Evolutionary conservation across 2,888 invertebrate genomes (phyloP).

Genomic region (Trachelus troglodyta): DNA sequence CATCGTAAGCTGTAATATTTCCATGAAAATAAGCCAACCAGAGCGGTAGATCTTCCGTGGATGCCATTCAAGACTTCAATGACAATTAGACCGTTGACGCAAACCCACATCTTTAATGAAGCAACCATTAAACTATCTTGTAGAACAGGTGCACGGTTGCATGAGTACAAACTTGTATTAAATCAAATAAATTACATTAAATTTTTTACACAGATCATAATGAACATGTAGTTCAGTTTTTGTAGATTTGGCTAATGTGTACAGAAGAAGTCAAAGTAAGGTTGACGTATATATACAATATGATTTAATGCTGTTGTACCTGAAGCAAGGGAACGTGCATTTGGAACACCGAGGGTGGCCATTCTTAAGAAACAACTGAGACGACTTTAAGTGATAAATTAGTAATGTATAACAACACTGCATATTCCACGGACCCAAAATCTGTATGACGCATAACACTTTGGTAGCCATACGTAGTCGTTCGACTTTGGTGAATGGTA

Average conservation of each 20-base stretch:
- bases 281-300: too few relatives aligned
- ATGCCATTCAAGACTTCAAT: background rate
- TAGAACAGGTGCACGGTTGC: conserved; percentile 19
- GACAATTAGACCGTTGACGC: background rate
- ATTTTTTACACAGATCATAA: background rate
- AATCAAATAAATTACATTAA: background rate
- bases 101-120: background rate
- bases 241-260: background rate
- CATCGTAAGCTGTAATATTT: conserved; percentile 36
- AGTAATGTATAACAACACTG: background rate
- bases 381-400: background rate
- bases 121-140: conserved; percentile 1
- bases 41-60: background rate
- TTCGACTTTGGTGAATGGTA: background rate
- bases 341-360: background rate
- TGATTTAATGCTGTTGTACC: background rate
- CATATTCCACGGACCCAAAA: background rate
- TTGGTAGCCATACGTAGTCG: too few relatives aligned
- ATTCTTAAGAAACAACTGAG: background rate
- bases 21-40: conserved; percentile 63
- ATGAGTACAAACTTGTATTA: conserved; percentile 12
- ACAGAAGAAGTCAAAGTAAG: background rate
- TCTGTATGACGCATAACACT: background rate
- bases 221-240: background rate
- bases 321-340: background rate